Percentiles rank a stretch among this genome's conserved stretches.
phyloP scores from a whole-genome alignment of 1,140 invertebrate species.

The Brachionus plicatilis region DNA sequence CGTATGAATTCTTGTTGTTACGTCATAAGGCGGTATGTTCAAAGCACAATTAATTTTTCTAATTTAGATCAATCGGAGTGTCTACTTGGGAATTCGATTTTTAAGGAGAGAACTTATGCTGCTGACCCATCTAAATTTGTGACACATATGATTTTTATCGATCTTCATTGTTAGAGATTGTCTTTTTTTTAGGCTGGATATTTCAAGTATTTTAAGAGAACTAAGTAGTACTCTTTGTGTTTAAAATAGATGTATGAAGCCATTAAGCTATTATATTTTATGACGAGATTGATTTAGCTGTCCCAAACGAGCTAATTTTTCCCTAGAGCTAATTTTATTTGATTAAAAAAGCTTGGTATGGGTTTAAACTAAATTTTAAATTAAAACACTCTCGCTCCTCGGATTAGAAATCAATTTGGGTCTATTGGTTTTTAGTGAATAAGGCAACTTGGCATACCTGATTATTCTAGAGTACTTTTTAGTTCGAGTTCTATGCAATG shows the following conservation, averaged over 20 bases:
- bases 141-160: neutral
- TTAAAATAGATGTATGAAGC: neutral
- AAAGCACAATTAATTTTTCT: too few species aligned
- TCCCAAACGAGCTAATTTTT: neutral
- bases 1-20: too few species aligned
- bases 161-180: neutral
- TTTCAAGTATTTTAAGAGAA: too few species aligned
- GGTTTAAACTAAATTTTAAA: neutral
- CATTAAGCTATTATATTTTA: neutral
- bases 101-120: too few species aligned
- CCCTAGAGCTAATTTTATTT: neutral
- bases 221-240: neutral
- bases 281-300: neutral
- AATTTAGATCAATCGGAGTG: too few species aligned
- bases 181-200: neutral
- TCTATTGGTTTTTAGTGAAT: too few species aligned
- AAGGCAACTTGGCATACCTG: too few species aligned
- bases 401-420: too few species aligned
- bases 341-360: neutral
- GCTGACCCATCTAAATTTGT: neutral
- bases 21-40: too few species aligned
- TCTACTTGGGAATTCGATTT: too few species aligned
- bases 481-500: too few species aligned
- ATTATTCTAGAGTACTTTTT: too few species aligned
- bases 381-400: neutral